These are phyloP conservation scores for Leucosticte australis DNA, from an alignment of 2,113 vertebrate species.

Conservation along the genomic window DNA sequence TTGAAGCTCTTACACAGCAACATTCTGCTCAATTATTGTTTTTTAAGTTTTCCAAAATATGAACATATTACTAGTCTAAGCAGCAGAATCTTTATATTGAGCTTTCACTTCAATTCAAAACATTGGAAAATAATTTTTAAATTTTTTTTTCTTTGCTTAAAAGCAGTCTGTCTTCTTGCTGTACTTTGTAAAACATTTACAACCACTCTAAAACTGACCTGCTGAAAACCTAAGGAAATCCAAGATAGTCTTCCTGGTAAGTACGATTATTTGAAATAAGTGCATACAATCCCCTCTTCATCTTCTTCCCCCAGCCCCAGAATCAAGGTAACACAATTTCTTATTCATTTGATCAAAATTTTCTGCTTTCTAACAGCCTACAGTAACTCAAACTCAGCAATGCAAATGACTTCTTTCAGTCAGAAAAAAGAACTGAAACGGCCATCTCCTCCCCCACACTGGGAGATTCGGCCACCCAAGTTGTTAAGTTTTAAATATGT, in stretches of 20 bases:
- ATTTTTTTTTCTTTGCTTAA: background rate
- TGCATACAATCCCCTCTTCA: background rate
- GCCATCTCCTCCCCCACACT: background rate
- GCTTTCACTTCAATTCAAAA: background rate
- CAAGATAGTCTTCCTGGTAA: background rate
- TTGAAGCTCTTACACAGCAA: constrained; percentile 12
- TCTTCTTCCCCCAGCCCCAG: background rate
- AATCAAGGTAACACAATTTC: background rate
- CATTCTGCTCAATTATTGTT: background rate
- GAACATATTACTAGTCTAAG: background rate
- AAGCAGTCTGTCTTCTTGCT: background rate
- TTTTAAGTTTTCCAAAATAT: background rate
- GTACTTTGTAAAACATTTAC: constrained; percentile 60
- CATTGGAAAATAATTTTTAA: background rate
- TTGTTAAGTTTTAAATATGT: background rate
- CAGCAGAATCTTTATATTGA: background rate
- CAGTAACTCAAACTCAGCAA: constrained; percentile 35
- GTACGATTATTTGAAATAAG: background rate
- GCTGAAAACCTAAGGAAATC: constrained; percentile 16
- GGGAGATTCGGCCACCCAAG: constrained; percentile 11
- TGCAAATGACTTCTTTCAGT: constrained; percentile 8
- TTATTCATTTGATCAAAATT: background rate
- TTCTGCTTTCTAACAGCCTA: constrained; percentile 40
- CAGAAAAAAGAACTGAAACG: background rate
- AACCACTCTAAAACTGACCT: constrained; percentile 27